These are phyloP conservation scores for Physella acuta DNA, from an alignment of 1,140 invertebrate genomes.

Conservation along the genomic window DNA sequence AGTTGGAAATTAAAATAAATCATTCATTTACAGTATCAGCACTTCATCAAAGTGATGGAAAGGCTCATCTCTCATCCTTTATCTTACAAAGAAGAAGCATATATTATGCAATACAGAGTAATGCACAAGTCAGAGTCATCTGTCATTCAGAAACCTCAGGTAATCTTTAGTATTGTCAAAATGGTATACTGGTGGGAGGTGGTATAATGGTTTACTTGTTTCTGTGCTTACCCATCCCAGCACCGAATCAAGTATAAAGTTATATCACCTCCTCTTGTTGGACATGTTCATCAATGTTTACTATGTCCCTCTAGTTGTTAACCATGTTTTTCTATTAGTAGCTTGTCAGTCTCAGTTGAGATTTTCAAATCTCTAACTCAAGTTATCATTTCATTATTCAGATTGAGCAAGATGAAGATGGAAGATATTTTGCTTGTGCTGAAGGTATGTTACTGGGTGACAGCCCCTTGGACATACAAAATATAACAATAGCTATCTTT, in stretches of 20 bases:
- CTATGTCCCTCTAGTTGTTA: too few relatives aligned
- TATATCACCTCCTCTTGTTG: too few relatives aligned
- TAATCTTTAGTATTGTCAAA: conserved; percentile 33
- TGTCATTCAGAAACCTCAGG: conserved; percentile 53
- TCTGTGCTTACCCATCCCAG: too few relatives aligned
- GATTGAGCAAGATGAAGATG: conserved; percentile 70
- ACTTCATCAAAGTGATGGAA: conserved; percentile 74
- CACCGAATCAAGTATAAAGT: too few relatives aligned
- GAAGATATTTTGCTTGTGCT: conserved; percentile 70
- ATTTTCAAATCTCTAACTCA: too few relatives aligned
- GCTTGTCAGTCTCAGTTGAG: too few relatives aligned
- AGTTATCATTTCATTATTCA: too few relatives aligned
- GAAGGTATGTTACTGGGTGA: conserved; percentile 62
- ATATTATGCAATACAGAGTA: conserved; percentile 73
- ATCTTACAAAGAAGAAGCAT: conserved; percentile 66
- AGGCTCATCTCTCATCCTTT: conserved; percentile 74
- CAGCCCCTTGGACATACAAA: not conserved
- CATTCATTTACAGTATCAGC: conserved; percentile 55
- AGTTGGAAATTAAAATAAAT: conserved; percentile 1
- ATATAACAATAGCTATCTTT: not conserved
- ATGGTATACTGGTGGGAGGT: too few relatives aligned
- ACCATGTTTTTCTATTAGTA: too few relatives aligned
- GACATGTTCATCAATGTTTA: too few relatives aligned
- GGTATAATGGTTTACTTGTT: too few relatives aligned
- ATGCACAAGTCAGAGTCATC: conserved; percentile 64